A percentile compares a stretch with the other conserved stretches of the same genome.
Conservation (phyloP, 1,140 invertebrate genomes). For the Ceratoteleas bidentatus region DNA sequence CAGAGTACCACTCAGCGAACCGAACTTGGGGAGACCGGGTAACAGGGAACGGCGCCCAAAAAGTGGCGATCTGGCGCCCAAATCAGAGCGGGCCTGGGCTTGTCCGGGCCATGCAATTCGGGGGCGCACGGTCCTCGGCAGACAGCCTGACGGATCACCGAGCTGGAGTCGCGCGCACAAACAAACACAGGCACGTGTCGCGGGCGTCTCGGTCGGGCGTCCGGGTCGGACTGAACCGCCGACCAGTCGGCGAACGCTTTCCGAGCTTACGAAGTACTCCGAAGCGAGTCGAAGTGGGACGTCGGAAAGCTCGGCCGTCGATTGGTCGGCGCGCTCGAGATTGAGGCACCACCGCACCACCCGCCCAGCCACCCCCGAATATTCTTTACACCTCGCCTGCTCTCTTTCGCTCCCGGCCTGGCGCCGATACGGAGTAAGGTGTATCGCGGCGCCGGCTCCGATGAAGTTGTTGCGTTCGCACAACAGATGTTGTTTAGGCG, state of each 20-base stretch:
- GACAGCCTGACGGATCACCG: too few species aligned
- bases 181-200: conserved; percentile 63
- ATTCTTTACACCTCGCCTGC: too few species aligned
- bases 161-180: conserved; percentile 26
- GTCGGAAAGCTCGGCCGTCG: conserved; percentile 52
- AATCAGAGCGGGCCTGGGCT: not conserved
- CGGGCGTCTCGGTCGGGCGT: conserved; percentile 74
- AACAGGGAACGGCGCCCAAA: not conserved
- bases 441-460: too few species aligned
- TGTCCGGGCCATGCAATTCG: not conserved
- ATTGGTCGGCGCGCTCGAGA: conserved; percentile 53
- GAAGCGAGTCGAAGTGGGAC: conserved; percentile 57
- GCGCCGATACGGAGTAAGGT: too few species aligned
- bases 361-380: too few species aligned
- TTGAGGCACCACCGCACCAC: too few species aligned
- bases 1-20: conserved; percentile 41
- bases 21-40: not conserved
- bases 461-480: too few species aligned
- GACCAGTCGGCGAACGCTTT: conserved; percentile 44
- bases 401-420: too few species aligned
- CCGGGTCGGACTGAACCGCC: conserved; percentile 77
- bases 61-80: not conserved
- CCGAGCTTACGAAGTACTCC: conserved; percentile 50
- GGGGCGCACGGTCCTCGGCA: too few species aligned
- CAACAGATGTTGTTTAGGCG: too few species aligned